Conservation (phyloP, 2,888 invertebrate genomes). For the Cheilosia scutellata region DNA sequence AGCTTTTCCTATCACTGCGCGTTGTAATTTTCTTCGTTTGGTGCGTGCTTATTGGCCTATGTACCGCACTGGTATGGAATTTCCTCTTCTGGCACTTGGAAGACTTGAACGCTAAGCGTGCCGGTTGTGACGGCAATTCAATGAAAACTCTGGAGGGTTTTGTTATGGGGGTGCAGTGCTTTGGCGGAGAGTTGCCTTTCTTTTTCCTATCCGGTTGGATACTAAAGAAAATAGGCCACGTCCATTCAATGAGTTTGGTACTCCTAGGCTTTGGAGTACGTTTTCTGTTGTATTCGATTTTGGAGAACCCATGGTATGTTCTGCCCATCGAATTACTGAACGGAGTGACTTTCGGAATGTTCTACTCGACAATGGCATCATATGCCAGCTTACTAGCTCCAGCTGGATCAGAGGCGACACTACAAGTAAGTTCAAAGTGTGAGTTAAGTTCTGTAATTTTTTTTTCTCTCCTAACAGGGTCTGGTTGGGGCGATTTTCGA, state of each 20-base stretch:
- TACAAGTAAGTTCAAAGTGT: constrained; percentile 86
- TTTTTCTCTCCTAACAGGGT: constrained; percentile 86
- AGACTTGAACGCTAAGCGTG: constrained; percentile 86
- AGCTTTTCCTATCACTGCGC: constrained; percentile 87
- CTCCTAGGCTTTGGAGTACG: constrained; percentile 91
- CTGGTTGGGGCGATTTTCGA: constrained; percentile 94
- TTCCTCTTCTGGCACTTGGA: constrained; percentile 95
- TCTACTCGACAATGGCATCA: constrained; percentile 94
- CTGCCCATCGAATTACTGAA: constrained; percentile 94
- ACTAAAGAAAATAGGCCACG: constrained; percentile 91
- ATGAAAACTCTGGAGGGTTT: constrained; percentile 91
- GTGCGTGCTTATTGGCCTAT: constrained; percentile 92
- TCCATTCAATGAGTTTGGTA: constrained; percentile 93
- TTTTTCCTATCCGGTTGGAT: constrained; percentile 92
- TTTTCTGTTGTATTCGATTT: constrained; percentile 91
- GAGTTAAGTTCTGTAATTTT: constrained; percentile 1
- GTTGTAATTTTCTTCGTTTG: constrained; percentile 91
- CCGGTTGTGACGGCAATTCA: constrained; percentile 85
- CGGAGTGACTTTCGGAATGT: constrained; percentile 94
- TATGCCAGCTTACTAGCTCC: constrained; percentile 94
- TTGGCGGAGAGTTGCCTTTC: constrained; percentile 94
- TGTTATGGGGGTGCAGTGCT: constrained; percentile 91
- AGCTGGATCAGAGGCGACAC: constrained; percentile 93
- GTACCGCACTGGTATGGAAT: constrained; percentile 94
- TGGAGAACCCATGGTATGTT: constrained; percentile 92